Evolutionary conservation across 1,140 invertebrate genomes (phyloP).

Genomic region (Daktulosphaira vitifoliae): DNA sequence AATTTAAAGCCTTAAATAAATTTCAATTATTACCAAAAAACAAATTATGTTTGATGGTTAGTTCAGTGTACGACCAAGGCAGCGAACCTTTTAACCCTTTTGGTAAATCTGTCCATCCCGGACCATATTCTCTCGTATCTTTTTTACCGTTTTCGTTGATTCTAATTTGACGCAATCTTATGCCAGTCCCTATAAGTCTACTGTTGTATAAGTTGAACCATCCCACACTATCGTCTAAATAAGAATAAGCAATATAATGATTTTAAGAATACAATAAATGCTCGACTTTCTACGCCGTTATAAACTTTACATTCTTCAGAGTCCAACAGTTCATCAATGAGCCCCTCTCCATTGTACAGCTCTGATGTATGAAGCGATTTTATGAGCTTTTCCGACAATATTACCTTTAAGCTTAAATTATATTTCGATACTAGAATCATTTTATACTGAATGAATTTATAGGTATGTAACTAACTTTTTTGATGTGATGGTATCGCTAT

Average conservation of each 20-base stretch:
- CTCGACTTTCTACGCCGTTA: not conserved
- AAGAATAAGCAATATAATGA: not conserved
- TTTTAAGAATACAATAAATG: not conserved
- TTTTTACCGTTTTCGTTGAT: not conserved
- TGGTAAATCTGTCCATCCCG: not conserved
- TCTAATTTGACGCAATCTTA: not conserved
- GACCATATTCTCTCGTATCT: not conserved
- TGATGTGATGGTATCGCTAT: not conserved
- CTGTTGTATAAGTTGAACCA: conserved; percentile 21
- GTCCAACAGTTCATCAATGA: not conserved
- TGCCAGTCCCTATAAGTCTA: not conserved
- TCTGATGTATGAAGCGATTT: not conserved
- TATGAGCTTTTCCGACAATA: not conserved
- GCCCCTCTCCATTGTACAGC: not conserved
- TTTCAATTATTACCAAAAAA: not conserved
- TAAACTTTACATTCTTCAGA: not conserved
- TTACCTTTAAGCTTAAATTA: not conserved
- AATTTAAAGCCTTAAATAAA: no score
- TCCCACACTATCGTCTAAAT: not conserved
- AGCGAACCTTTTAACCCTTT: not conserved
- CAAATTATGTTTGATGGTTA: not conserved
- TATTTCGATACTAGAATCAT: no score
- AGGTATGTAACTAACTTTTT: no score
- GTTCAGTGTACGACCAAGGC: not conserved
- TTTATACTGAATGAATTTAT: no score